Conservation (phyloP, 2,888 invertebrate genomes). For the Polymixis flavicincta region DNA sequence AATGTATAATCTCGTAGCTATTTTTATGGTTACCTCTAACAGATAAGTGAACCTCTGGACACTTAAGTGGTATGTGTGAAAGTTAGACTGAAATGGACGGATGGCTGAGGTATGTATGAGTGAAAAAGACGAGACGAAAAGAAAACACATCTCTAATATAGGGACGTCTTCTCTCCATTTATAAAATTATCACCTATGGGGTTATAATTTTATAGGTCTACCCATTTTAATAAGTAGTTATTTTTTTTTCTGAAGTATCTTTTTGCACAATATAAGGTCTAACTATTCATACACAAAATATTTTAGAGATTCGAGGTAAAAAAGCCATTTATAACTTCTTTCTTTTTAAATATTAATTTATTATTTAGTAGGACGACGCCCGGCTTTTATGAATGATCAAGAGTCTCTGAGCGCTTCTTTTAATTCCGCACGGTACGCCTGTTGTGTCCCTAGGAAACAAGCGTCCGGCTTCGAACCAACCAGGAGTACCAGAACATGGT, state of each 20-base stretch:
- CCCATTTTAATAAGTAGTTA: background rate
- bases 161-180: conserved; percentile 1
- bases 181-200: background rate
- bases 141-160: conserved; percentile 35
- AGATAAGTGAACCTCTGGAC: background rate
- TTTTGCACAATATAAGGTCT: background rate
- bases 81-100: conserved; percentile 23
- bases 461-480: too few relatives aligned
- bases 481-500: too few relatives aligned
- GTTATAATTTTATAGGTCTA: too few relatives aligned
- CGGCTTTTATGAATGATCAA: too few relatives aligned
- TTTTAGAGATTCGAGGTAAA: too few relatives aligned
- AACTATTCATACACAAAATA: too few relatives aligned
- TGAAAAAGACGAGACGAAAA: background rate
- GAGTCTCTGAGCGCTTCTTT: too few relatives aligned
- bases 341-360: too few relatives aligned
- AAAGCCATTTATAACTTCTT: too few relatives aligned
- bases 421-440: too few relatives aligned
- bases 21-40: background rate
- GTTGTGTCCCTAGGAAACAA: too few relatives aligned
- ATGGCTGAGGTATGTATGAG: background rate
- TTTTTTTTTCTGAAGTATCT: background rate
- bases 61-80: background rate
- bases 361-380: too few relatives aligned
- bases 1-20: background rate